These are phyloP conservation scores for Corythornis madagascariensis DNA, from an alignment of 2,113 vertebrate species.

Conservation along the genomic window DNA sequence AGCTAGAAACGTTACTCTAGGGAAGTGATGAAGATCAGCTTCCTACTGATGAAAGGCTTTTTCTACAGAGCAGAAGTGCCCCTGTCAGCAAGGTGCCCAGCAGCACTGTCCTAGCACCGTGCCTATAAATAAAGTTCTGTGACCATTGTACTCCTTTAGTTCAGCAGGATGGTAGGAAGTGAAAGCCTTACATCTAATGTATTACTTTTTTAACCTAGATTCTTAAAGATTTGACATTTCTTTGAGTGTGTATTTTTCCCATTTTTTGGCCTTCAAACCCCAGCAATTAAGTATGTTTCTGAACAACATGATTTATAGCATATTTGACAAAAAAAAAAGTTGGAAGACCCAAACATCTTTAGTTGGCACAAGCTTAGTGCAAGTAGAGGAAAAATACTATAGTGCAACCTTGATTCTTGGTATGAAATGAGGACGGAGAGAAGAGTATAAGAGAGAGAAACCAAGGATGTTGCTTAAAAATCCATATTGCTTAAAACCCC, in stretches of 20 bases:
- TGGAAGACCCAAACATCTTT: neutral
- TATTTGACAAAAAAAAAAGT: neutral
- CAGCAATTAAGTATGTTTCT: neutral
- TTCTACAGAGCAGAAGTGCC: neutral
- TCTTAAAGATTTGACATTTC: neutral
- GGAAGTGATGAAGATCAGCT: rapidly evolving
- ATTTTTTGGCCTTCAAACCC: neutral
- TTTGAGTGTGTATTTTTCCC: neutral
- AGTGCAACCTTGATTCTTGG: neutral
- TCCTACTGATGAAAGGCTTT: neutral
- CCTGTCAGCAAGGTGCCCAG: neutral
- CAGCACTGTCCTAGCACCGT: neutral
- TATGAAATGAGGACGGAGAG: neutral
- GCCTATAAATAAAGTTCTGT: conserved; percentile 3
- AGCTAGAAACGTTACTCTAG: neutral
- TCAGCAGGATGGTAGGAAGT: neutral
- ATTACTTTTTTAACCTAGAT: conserved; percentile 10
- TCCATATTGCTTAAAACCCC: neutral
- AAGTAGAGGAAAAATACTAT: neutral
- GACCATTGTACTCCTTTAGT: neutral
- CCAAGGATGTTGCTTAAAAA: neutral
- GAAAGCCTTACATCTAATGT: neutral
- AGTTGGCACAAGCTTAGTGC: neutral
- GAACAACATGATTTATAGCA: neutral
- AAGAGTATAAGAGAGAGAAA: neutral